phyloP scores from a whole-genome alignment of 1,140 invertebrate genomes.

The Rhyzopertha dominica region DNA sequence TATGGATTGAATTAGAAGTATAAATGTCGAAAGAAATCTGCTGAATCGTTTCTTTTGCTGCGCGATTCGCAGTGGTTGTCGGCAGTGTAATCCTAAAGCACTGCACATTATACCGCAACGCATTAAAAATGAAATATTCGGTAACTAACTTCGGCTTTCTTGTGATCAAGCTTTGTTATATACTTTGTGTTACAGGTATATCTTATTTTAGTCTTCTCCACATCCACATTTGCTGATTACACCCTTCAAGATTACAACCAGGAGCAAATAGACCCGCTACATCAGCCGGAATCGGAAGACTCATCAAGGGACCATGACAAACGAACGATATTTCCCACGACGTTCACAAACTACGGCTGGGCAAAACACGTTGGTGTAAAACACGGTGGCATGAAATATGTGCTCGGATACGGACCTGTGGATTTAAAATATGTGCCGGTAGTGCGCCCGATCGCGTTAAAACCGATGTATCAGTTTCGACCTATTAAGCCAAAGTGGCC shows the following conservation, averaged over 20 bases:
- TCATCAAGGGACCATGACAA: slow-evolving; percentile 34
- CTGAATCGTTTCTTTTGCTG: too few relatives aligned
- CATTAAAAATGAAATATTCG: too few relatives aligned
- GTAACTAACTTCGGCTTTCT: too few relatives aligned
- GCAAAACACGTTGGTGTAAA: slow-evolving; percentile 31
- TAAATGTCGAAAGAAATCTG: too few relatives aligned
- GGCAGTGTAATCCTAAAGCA: too few relatives aligned
- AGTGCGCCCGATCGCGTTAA: slow-evolving; percentile 24
- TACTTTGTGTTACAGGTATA: too few relatives aligned
- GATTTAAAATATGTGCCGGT: slow-evolving; percentile 28
- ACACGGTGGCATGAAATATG: slow-evolving; percentile 27
- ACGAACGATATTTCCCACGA: slow-evolving; percentile 31
- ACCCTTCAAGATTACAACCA: slow-evolving; percentile 21
- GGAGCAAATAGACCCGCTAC: slow-evolving; percentile 31
- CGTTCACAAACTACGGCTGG: slow-evolving; percentile 22
- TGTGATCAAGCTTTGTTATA: too few relatives aligned
- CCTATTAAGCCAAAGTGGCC: too few relatives aligned
- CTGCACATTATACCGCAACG: too few relatives aligned
- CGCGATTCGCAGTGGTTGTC: too few relatives aligned
- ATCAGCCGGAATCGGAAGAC: slow-evolving; percentile 23
- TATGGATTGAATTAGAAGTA: too few relatives aligned
- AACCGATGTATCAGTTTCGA: too few relatives aligned
- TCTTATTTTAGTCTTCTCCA: slow-evolving; percentile 4
- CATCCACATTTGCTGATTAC: slow-evolving; percentile 9
- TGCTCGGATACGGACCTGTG: slow-evolving; percentile 31